phyloP scores from a whole-genome alignment of 2,113 vertebrate species.

The Cephalopholis sonnerati region DNA sequence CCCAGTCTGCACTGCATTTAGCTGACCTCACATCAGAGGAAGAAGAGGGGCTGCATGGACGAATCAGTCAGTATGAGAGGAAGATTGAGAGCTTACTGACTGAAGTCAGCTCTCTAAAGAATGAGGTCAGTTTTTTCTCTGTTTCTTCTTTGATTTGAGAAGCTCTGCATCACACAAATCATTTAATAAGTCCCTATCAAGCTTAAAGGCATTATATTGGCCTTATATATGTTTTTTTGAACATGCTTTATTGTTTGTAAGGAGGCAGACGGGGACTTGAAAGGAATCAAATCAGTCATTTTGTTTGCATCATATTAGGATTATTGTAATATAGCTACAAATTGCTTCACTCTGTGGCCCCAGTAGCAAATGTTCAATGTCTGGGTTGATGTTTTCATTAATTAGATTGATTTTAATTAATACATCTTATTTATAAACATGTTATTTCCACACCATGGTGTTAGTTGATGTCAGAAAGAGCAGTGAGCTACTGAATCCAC shows the following conservation, averaged over 20 bases:
- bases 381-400: too few species aligned
- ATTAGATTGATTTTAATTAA: too few species aligned
- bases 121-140: constrained; percentile 84
- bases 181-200: too few species aligned
- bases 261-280: too few species aligned
- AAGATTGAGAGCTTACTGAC: constrained; percentile 91
- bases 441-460: too few species aligned
- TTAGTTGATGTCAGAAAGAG: too few species aligned
- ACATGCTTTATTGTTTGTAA: neutral
- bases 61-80: constrained; percentile 90
- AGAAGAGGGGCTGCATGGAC: constrained; percentile 85
- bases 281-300: too few species aligned
- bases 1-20: constrained; percentile 85
- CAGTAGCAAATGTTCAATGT: too few species aligned
- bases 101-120: constrained; percentile 89
- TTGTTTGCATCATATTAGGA: neutral
- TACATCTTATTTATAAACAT: too few species aligned
- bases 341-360: too few species aligned
- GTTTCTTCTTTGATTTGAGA: neutral
- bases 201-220: neutral
- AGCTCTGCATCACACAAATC: neutral
- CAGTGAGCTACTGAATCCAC: too few species aligned
- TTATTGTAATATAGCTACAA: neutral
- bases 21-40: constrained; percentile 92
- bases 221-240: neutral